Evolutionary conservation across 2,888 invertebrate genomes (phyloP), one percentile per base, ranked within the genome.

Genomic region (Galerucella pusilla): DNA sequence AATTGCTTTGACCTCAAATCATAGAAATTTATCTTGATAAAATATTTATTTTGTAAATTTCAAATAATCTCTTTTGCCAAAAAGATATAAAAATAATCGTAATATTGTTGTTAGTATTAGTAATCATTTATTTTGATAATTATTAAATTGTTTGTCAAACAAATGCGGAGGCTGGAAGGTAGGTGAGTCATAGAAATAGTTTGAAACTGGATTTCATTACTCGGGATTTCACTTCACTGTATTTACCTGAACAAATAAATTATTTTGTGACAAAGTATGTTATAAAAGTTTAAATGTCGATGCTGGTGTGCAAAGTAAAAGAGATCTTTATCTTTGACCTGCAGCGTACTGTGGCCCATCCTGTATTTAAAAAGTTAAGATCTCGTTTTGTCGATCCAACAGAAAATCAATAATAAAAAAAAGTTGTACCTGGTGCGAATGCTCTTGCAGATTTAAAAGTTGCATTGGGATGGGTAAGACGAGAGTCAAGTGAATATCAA

Each of bases 311-410:
- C n/a, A 61, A 61, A 61, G 35, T 61, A 61, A 60, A 61, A 61
- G 61, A 61, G 28, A 61, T 61, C 14, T 61, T 20, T 25, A 60
- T 35, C 57, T 57, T n/a, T 61, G 12, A 14, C 61, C 35, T 61
- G 61, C 12, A 61, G 61, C 35, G 35, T 28, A 61, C 61, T 61
- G 61, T 28, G 61, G 61, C 61, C 61, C 61, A 61, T 61, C 61
- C 61, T 61, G 35, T 61, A 61, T 61, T 61, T 61, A 61, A 61
- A 61, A 61, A 61, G 61, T 61, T 61, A 61, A 35, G 61, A 61
- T 61, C 61, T 61, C 61, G 61, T 61, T 61, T 61, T 61, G 14
- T 61, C 28, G 61, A 61, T 61, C 61, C 61, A 28, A 12, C 61
- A 61, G 35, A 61, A 61, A 61, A 61, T 60, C 25, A 60, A 60